Conservation (phyloP, 2,797 vertebrate species). For the Enteromius afrohamiltoni region DNA sequence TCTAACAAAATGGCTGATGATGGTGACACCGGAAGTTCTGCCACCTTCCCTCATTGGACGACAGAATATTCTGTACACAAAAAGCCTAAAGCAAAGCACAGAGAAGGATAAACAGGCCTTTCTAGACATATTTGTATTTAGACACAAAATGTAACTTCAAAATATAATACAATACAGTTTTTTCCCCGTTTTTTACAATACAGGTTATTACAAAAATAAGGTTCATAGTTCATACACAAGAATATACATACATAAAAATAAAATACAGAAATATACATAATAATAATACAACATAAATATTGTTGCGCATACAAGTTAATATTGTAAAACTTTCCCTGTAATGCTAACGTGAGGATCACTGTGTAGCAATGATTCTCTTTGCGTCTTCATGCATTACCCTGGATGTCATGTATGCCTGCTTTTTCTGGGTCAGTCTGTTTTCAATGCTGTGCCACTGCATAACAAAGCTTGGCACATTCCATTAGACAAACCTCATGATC, state of each 20-base stretch:
- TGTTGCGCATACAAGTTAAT: neutral
- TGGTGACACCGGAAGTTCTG: neutral
- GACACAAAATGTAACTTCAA: neutral
- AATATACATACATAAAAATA: neutral
- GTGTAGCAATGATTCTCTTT: too few relatives aligned
- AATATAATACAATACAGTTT: neutral
- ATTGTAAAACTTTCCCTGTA: neutral
- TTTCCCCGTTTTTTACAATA: neutral
- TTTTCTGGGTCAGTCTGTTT: neutral
- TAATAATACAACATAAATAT: too few relatives aligned
- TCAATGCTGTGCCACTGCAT: neutral
- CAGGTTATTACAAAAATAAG: neutral
- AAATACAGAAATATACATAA: neutral
- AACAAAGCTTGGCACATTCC: neutral
- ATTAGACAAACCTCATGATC: neutral
- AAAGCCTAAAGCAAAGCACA: neutral
- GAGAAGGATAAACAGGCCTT: neutral
- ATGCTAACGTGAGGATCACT: neutral
- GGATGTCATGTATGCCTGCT: neutral
- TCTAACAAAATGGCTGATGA: slow-evolving; percentile 55
- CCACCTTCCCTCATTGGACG: slow-evolving; percentile 24
- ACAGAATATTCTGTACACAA: neutral
- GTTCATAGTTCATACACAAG: neutral
- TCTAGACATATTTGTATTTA: neutral
- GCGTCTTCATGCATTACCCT: neutral